Base-by-base conservation (phyloP, 1,140 invertebrate species). In the Gonioctena quinquepunctata region DNA sequence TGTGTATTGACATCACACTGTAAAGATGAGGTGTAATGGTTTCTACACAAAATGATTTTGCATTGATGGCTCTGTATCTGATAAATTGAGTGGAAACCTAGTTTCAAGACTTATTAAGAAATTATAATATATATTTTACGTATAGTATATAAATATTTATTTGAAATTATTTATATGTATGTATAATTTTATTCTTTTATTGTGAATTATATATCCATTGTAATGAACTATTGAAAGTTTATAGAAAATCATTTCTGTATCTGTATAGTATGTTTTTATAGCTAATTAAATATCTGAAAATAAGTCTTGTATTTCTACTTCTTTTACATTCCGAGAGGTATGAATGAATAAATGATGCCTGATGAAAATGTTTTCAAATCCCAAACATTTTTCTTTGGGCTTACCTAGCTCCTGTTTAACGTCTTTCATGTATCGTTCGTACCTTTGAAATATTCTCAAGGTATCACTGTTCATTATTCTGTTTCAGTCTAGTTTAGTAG, bases 161-260 rank as follows among this genome's bases (percentile, higher is more conserved):
- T 56, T 56, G 11, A 56, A 23, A 56, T 59, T 59, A 59, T 59
- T 59, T 59, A 59, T 59, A 59, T 25, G 25, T 59, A 59, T 59
- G 56, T 59, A 59, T 59, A 59, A 25, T 59, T 59, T 59, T 25
- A 59, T 56, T 56, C n/a, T 56, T 59, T 59, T 59, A 59, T 59
- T 59, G 56, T 59, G 56, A 7, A 59, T 59, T 59, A 59, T 13
- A 42, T 42, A 13, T 42, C 16, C 16, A 25, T 25, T n/a, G 56
- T 25, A 25, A 25, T 25, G 21, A 59, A 59, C 16, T 52, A 52
- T 28, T 59, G 23, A 59, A 59, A 59, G 26, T 25, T 59, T 56
- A 21, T 21, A 19, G 18, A 56, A 56, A 23, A 59, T 26, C n/a
- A 59, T 22, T 59, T 59, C 21, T 59, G 56, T 59, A 42, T 42